Conservation (phyloP, 1,140 invertebrate genomes). For the Fopius arisanus region DNA sequence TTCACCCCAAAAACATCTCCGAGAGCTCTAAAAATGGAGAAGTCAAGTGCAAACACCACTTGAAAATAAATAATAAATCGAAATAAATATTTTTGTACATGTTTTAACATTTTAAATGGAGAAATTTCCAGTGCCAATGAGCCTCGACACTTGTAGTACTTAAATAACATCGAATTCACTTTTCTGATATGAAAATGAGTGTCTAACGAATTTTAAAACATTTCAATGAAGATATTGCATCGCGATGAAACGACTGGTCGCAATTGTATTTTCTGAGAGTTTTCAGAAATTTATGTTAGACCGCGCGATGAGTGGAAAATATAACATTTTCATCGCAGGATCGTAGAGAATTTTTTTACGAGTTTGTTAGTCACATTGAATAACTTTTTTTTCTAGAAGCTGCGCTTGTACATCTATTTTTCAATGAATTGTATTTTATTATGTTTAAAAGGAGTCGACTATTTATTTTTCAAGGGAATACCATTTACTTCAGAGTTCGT, state of each 20-base stretch:
- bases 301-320: neutral
- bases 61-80: neutral
- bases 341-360: neutral
- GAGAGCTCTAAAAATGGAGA: neutral
- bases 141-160: neutral
- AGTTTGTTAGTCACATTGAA: neutral
- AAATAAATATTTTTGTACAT: slow-evolving; percentile 3
- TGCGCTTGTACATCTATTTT: no score
- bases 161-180: neutral
- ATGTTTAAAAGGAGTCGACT: neutral
- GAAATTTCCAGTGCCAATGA: neutral
- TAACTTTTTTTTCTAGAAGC: neutral
- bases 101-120: neutral
- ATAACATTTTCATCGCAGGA: neutral
- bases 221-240: neutral
- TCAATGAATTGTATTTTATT: neutral
- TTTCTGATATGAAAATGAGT: neutral
- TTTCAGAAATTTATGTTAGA: slow-evolving; percentile 6
- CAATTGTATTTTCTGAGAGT: neutral
- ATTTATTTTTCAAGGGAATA: neutral
- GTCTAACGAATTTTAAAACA: neutral
- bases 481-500: neutral
- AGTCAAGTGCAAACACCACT: neutral
- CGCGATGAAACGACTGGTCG: neutral
- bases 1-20: neutral